Evolutionary conservation across 2,888 invertebrate genomes (phyloP).

Genomic region (Sarcophaga variegata): DNA sequence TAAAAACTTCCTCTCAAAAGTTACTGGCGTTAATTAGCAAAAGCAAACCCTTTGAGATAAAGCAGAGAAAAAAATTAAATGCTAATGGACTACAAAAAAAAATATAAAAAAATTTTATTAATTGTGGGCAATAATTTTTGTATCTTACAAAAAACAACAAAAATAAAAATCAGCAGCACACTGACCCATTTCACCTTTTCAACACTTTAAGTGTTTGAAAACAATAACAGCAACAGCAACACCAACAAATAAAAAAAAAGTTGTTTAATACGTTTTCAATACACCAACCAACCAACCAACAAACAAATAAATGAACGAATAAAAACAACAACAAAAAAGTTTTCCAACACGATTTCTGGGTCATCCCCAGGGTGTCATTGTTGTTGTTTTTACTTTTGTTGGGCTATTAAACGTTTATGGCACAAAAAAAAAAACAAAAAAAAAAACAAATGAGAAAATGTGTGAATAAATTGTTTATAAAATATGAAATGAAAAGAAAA

Average conservation of each 20-base stretch:
- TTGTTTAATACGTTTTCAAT: slow-evolving; percentile 12
- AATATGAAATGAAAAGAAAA: slow-evolving; percentile 9
- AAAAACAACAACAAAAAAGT: slow-evolving; percentile 11
- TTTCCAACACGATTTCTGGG: slow-evolving; percentile 34
- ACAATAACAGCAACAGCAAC: not conserved
- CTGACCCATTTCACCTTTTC: slow-evolving; percentile 20
- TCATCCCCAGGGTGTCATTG: slow-evolving; percentile 32
- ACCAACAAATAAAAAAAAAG: slow-evolving; percentile 3
- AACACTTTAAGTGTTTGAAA: slow-evolving; percentile 1
- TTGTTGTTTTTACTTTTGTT: slow-evolving; percentile 1
- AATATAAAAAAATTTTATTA: no score
- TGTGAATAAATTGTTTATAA: not conserved
- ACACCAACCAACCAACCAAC: no score
- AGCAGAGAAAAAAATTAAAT: no score
- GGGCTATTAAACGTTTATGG: not conserved
- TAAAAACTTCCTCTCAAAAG: not conserved
- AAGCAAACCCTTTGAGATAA: not conserved
- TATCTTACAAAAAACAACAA: not conserved
- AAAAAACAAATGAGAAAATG: slow-evolving; percentile 5
- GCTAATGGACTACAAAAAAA: no score
- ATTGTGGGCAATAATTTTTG: not conserved
- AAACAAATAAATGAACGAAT: not conserved
- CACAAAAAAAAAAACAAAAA: not conserved
- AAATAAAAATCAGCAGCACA: not conserved
- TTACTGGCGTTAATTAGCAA: not conserved